A percentile compares a stretch with the other conserved stretches of the same genome.
These are phyloP conservation scores for Nasua narica DNA, from an alignment of 2,797 vertebrate genomes.

Conservation along the genomic window DNA sequence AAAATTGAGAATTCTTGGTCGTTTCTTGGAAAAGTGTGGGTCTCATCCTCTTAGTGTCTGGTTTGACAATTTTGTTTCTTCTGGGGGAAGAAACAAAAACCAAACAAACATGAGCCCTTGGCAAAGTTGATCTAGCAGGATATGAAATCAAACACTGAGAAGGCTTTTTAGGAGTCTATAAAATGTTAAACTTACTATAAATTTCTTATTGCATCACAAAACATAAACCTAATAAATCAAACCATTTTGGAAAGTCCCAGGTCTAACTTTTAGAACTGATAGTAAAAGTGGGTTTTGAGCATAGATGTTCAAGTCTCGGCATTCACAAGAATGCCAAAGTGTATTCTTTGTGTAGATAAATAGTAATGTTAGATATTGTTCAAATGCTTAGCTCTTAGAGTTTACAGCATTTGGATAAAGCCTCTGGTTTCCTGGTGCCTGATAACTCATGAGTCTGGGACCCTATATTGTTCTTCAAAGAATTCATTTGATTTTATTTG, in stretches of 20 bases:
- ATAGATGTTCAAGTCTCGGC: background rate
- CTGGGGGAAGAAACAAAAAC: background rate
- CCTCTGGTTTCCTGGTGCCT: background rate
- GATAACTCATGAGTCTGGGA: background rate
- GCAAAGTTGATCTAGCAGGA: background rate
- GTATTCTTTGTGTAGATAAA: background rate
- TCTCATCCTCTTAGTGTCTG: background rate
- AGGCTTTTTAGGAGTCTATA: constrained; percentile 6
- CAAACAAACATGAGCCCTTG: background rate
- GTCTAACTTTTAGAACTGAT: background rate
- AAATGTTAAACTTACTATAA: constrained; percentile 37
- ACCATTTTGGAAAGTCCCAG: background rate
- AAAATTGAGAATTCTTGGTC: background rate
- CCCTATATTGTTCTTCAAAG: background rate
- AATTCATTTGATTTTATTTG: background rate
- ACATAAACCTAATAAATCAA: constrained; percentile 19
- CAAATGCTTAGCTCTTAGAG: background rate
- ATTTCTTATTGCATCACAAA: constrained; percentile 27
- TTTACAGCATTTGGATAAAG: background rate
- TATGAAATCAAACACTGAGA: constrained; percentile 5
- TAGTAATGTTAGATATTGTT: background rate
- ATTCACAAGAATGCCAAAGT: background rate
- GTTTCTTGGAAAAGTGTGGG: background rate
- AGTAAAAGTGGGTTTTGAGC: background rate
- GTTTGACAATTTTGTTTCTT: background rate